Base-by-base conservation (phyloP, 2,797 vertebrate species). In the Oryzias sinensis region DNA sequence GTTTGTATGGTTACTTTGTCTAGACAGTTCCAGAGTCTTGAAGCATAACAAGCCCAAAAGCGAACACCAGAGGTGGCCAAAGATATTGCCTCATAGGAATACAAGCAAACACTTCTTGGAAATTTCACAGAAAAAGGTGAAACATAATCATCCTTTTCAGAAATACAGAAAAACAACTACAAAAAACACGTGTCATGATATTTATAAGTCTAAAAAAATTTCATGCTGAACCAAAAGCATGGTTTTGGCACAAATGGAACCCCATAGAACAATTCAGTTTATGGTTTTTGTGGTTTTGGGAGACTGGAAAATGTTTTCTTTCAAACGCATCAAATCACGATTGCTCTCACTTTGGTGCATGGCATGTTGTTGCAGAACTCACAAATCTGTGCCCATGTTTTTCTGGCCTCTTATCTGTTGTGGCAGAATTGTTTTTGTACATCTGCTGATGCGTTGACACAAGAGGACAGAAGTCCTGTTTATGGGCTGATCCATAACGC, bases 401-500 rank as follows among this genome's bases (percentile, higher is more conserved):
- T 60, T 72, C 68, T 1, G 15, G 18, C 5, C 22, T 66, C 20
- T 71, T 68, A 45, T 77, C 79, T 79, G 22, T n/a, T 61, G 53
- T 42, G 43, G 41, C 54, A 74, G 53, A 37, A 6, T 16, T 56
- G 62, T 72, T 72, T 67, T 55, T 8, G 5, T 15, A 25, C 11
- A 24, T 25, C 0, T 2, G 40, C 24, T 33, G 22, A 22, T 40
- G 50, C 55, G 57, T 22, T 57, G 63, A 56, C 29, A 42, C 6
- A 64, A 42, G 56, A 44, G 27, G 17, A 17, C 5, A 22, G 14
- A 0, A 8, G 53, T 72, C 13, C 57, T 2, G 4, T 16, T 24
- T 49, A 5, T 41, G n/a, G 17, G 44, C 37, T 18, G 3, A 3
- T 8, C 60, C 27, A 20, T 37, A 18, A n/a, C 42, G 29, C 22